Base-by-base conservation (phyloP, 1,140 invertebrate species). In the Bombus huntii region DNA sequence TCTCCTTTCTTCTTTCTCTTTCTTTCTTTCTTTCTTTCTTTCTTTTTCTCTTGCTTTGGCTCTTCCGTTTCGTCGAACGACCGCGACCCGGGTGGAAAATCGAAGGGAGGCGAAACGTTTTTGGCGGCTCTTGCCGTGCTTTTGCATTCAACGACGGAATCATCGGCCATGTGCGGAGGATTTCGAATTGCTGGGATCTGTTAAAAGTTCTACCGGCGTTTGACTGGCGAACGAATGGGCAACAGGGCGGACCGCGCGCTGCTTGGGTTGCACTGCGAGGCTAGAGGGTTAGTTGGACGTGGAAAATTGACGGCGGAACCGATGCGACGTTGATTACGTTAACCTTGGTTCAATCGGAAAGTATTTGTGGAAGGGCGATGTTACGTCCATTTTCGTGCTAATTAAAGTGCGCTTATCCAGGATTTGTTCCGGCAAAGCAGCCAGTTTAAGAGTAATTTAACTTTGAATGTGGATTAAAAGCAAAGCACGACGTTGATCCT, bases 321-420 rank as follows among this genome's bases (percentile, higher is more conserved):
- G 70, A 6, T 22, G 71, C 71, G 44, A 73, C 42, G 71, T 44
- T 47, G 83, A 86, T 88, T 75, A 22, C 82, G 39, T 86, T 89
- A 89, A 89, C 87, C 87, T 86, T 86, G 84, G 85, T 83, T 71
- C 85, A 53, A 37, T 68, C 65, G 80, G 25, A 77, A 83, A 86
- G 78, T 90, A 90, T 90, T 90, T 90, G 34, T 80, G 31, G 62
- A 62, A 76, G 72, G 70, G 25, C 62, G 66, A 47, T 82, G 59
- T 83, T 76, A 42, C 80, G 62, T 81, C 25, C 37, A 37, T 74
- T 76, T 85, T 57, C 78, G 75, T 31, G 88, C 70, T 89, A 85
- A 90, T 89, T 87, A 84, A 90, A 88, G 86, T 13, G 66, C 71
- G 57, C 68, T 90, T 81, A 85, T 79, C 75, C 77, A 42, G 62